Evolutionary conservation across 1,140 invertebrate genomes (phyloP).

Genomic region (Drosophila pseudoananassae): DNA sequence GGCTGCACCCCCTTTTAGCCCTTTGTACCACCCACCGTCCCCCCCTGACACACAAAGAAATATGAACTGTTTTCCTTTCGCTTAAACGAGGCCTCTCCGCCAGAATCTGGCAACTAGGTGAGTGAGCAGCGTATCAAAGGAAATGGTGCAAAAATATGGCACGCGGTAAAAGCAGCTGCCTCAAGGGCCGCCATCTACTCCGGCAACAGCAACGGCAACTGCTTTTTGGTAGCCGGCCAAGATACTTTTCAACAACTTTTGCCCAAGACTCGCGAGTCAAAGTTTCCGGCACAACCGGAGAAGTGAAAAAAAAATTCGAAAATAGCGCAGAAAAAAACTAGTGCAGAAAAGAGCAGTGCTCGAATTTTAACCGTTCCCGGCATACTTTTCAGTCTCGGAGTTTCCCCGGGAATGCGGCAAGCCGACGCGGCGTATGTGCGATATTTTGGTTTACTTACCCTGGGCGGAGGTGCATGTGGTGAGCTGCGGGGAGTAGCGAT

Average conservation of each 20-base stretch:
- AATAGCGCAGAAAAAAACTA: slow-evolving; percentile 13
- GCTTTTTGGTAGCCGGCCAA: slow-evolving; percentile 55
- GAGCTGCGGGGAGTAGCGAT: slow-evolving; percentile 88
- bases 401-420: slow-evolving; percentile 18
- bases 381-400: slow-evolving; percentile 25
- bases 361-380: slow-evolving; percentile 24
- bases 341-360: slow-evolving; percentile 17
- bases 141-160: slow-evolving; percentile 82
- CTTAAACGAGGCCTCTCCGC: slow-evolving; percentile 45
- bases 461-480: slow-evolving; percentile 88
- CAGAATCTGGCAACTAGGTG: slow-evolving; percentile 45
- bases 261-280: slow-evolving; percentile 41
- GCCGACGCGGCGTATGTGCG: slow-evolving; percentile 54
- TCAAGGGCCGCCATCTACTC: slow-evolving; percentile 55
- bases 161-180: slow-evolving; percentile 56
- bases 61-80: slow-evolving; percentile 59
- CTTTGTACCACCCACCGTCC: neutral
- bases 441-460: slow-evolving; percentile 85
- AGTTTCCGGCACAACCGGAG: slow-evolving; percentile 37
- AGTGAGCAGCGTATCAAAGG: slow-evolving; percentile 78
- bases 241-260: slow-evolving; percentile 59
- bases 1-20: neutral
- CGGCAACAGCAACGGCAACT: slow-evolving; percentile 25
- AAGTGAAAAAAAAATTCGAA: slow-evolving; percentile 8
- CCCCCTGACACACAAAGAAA: slow-evolving; percentile 35